Conservation (phyloP, 2,113 vertebrate species). For the Ictalurus furcatus region DNA sequence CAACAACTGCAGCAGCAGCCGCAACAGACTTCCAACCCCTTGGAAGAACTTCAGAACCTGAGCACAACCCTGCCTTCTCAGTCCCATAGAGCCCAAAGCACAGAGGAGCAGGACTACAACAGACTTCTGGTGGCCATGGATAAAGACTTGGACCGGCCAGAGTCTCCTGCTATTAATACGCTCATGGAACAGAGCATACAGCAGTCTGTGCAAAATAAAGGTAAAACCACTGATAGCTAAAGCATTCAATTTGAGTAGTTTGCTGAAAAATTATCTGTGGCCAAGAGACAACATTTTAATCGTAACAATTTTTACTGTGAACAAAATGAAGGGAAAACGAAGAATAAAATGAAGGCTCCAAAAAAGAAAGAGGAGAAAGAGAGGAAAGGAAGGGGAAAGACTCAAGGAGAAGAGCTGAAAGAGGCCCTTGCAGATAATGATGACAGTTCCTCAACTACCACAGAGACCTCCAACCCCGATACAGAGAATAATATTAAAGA, state of each 20-base stretch:
- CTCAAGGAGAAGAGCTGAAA: slow-evolving; percentile 86
- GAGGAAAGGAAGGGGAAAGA: slow-evolving; percentile 80
- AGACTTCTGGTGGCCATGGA: slow-evolving; percentile 94
- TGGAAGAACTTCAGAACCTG: slow-evolving; percentile 78
- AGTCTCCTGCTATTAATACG: slow-evolving; percentile 69
- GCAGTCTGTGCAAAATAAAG: slow-evolving; percentile 85
- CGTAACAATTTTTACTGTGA: slow-evolving; percentile 35
- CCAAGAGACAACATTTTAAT: background rate
- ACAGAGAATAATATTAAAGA: slow-evolving; percentile 88
- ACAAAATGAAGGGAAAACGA: slow-evolving; percentile 87
- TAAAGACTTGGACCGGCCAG: slow-evolving; percentile 90
- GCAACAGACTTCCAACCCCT: slow-evolving; percentile 40
- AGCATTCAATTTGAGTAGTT: background rate
- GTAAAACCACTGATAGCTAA: slow-evolving; percentile 65
- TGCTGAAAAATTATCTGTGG: background rate
- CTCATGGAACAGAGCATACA: slow-evolving; percentile 84
- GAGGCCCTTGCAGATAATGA: slow-evolving; percentile 88
- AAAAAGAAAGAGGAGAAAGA: slow-evolving; percentile 91
- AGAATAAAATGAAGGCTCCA: slow-evolving; percentile 84
- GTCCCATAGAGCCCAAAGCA: slow-evolving; percentile 76
- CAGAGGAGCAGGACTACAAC: slow-evolving; percentile 86
- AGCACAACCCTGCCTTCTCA: slow-evolving; percentile 67
- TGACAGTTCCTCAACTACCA: slow-evolving; percentile 98
- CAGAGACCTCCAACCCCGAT: slow-evolving; percentile 96
- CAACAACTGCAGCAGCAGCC: slow-evolving; percentile 54